Evolutionary conservation across 2,888 invertebrate genomes (phyloP).

Genomic region (Rhodophaea formosa): DNA sequence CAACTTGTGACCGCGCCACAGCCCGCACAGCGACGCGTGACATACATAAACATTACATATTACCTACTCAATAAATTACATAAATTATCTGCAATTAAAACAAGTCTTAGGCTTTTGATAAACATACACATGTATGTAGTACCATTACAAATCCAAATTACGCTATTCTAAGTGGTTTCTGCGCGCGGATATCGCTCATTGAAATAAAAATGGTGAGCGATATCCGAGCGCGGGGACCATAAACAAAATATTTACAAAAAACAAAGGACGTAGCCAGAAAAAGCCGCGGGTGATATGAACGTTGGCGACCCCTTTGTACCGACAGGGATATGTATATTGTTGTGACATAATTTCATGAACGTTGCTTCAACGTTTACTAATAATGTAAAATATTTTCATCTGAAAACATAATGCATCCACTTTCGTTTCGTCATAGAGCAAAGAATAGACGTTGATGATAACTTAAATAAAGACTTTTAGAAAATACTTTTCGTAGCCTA

Average conservation of each 20-base stretch:
- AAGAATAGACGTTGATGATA: slow-evolving; percentile 5
- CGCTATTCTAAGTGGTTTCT: slow-evolving; percentile 27
- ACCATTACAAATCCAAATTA: slow-evolving; percentile 38
- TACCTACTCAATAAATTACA: slow-evolving; percentile 78
- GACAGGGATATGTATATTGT: slow-evolving; percentile 61
- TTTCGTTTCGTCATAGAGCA: slow-evolving; percentile 26
- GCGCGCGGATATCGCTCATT: neutral
- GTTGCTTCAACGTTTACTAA: slow-evolving; percentile 20
- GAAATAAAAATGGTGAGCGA: neutral
- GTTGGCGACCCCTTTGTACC: slow-evolving; percentile 65
- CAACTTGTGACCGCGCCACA: slow-evolving; percentile 41
- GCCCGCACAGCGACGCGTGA: slow-evolving; percentile 52
- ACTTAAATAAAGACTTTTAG: slow-evolving; percentile 26
- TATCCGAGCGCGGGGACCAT: slow-evolving; percentile 5
- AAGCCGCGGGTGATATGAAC: slow-evolving; percentile 64
- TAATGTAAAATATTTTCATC: slow-evolving; percentile 4
- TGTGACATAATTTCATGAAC: slow-evolving; percentile 41
- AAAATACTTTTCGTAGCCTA: slow-evolving; percentile 40
- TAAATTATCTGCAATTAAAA: slow-evolving; percentile 80
- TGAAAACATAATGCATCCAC: slow-evolving; percentile 17
- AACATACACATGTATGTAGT: slow-evolving; percentile 50
- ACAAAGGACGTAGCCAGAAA: slow-evolving; percentile 51
- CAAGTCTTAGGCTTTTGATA: slow-evolving; percentile 77
- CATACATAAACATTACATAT: slow-evolving; percentile 60
- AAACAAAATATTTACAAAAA: slow-evolving; percentile 63